Evolutionary conservation across 2,797 vertebrate genomes (phyloP).

Genomic region (Diplodus puntazzo): DNA sequence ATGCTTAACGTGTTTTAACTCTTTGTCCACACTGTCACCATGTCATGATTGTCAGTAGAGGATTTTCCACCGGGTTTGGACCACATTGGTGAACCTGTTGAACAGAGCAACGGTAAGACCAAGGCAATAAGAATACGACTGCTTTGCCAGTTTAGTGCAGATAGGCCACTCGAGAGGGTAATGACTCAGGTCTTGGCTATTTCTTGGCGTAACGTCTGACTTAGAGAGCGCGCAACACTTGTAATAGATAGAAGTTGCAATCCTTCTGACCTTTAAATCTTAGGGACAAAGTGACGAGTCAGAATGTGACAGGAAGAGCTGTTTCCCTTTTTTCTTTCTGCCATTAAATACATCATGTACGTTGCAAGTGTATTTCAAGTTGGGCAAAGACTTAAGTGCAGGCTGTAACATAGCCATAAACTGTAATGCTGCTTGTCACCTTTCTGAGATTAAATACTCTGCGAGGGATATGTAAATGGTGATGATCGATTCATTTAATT

Average conservation of each 20-base stretch:
- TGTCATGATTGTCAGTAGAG: constrained; percentile 76
- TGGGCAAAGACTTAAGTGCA: constrained; percentile 45
- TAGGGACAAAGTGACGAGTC: constrained; percentile 46
- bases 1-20: constrained; percentile 83
- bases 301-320: constrained; percentile 50
- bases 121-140: constrained; percentile 65
- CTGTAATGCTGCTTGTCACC: constrained; percentile 76
- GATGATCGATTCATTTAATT: constrained; percentile 31
- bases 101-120: constrained; percentile 56
- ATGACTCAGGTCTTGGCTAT: constrained; percentile 49
- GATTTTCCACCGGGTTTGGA: constrained; percentile 65
- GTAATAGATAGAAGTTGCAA: constrained; percentile 37
- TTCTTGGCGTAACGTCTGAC: constrained; percentile 57
- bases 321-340: constrained; percentile 55
- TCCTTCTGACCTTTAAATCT: constrained; percentile 55
- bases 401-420: constrained; percentile 77
- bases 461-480: constrained; percentile 39
- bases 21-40: constrained; percentile 83
- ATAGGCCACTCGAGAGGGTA: constrained; percentile 41
- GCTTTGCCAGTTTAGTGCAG: constrained; percentile 60
- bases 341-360: constrained; percentile 64
- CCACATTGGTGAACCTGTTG: constrained; percentile 65
- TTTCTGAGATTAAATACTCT: constrained; percentile 66
- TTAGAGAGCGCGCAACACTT: constrained; percentile 52
- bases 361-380: constrained; percentile 51